These are phyloP conservation scores for Entomobrya multifasciata DNA, from an alignment of 2,888 invertebrate species.

Conservation along the genomic window DNA sequence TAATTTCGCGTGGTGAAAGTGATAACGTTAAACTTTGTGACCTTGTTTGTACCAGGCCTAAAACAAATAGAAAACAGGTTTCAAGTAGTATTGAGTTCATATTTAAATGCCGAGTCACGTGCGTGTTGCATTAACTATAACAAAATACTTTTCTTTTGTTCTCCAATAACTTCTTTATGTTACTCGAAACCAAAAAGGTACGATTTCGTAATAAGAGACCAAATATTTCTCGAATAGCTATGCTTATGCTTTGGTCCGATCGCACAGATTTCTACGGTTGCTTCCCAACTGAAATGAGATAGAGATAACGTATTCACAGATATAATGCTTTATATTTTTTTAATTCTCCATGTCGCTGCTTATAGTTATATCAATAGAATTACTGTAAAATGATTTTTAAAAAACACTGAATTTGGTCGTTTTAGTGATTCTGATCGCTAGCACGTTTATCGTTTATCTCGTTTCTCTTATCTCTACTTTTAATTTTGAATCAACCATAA, in stretches of 20 bases:
- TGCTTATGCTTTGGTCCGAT: neutral
- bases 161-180: neutral
- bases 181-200: neutral
- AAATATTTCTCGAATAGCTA: no score
- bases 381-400: no score
- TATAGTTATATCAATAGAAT: no score
- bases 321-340: no score
- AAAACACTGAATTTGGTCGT: no score
- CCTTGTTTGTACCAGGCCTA: neutral
- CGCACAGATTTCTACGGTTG: neutral
- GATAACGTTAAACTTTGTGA: neutral
- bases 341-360: no score
- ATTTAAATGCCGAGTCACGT: neutral
- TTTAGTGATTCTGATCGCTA: no score
- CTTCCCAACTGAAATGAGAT: neutral
- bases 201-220: no score
- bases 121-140: neutral
- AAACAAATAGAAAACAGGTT: neutral
- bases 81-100: neutral
- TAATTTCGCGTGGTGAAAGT: no score
- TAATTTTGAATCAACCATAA: no score
- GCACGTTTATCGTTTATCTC: no score
- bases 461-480: no score
- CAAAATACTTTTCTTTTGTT: neutral
- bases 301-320: neutral